Evolutionary conservation across 2,888 invertebrate genomes (phyloP).

Genomic region (Cataglyphis albicans): DNA sequence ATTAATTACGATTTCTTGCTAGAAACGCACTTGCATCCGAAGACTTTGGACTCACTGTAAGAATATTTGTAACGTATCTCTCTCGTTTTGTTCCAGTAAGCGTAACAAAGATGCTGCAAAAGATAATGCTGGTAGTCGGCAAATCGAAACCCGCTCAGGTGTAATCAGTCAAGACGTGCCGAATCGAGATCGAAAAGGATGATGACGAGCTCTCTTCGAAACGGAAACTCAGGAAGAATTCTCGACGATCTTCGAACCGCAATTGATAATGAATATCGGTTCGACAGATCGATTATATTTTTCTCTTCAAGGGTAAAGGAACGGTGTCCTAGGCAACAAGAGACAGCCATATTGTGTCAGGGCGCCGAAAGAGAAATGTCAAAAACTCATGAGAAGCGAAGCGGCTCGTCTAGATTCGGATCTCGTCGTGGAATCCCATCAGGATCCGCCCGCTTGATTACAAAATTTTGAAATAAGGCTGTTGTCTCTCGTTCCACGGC

Average conservation of each 20-base stretch:
- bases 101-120: conserved; percentile 90
- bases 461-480: conserved; percentile 39
- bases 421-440: conserved; percentile 31
- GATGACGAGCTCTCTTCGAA: not conserved
- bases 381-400: not conserved
- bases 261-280: not conserved
- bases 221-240: not conserved
- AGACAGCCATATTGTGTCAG: conserved; percentile 79
- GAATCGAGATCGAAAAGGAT: conserved; percentile 49
- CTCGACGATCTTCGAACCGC: conserved; percentile 1
- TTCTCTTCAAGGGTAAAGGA: conserved; percentile 25
- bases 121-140: conserved; percentile 91
- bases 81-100: conserved; percentile 86
- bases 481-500: conserved; percentile 5
- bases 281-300: conserved; percentile 6
- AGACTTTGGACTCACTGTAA: not conserved
- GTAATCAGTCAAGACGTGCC: conserved; percentile 84
- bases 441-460: conserved; percentile 38
- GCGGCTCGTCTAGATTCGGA: conserved; percentile 34
- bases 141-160: conserved; percentile 91
- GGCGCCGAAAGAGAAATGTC: conserved; percentile 50
- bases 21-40: conserved; percentile 31
- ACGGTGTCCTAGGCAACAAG: conserved; percentile 72
- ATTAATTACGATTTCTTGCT: conserved; percentile 1
- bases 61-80: not conserved